A percentile compares a stretch with the other conserved stretches of the same genome.
These are phyloP conservation scores for Deroplatys truncata DNA, from an alignment of 2,888 invertebrate species.

Conservation along the genomic window DNA sequence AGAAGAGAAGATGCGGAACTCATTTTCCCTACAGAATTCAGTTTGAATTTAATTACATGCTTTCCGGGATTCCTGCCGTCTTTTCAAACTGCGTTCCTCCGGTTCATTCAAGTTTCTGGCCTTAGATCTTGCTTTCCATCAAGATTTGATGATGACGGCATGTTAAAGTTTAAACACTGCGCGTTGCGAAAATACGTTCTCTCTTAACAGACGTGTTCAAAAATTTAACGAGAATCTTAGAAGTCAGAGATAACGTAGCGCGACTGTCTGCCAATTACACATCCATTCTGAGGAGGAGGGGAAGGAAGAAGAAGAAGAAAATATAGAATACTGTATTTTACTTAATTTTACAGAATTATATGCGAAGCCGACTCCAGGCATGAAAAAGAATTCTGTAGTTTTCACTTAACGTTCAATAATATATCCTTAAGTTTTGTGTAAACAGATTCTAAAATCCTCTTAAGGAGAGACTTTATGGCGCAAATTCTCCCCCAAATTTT, in stretches of 20 bases:
- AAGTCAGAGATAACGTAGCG: not conserved
- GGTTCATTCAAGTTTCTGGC: not conserved
- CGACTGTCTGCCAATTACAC: too few relatives aligned
- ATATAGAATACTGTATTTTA: too few relatives aligned
- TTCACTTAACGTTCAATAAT: too few relatives aligned
- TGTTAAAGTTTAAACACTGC: not conserved
- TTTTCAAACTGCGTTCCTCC: not conserved
- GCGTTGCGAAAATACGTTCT: not conserved
- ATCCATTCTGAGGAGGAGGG: too few relatives aligned
- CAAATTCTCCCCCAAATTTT: too few relatives aligned
- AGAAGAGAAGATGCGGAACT: not conserved
- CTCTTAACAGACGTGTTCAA: not conserved
- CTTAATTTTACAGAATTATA: too few relatives aligned
- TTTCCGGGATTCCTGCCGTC: not conserved
- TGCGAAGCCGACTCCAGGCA: too few relatives aligned
- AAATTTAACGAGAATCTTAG: not conserved
- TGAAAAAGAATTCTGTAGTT: too few relatives aligned
- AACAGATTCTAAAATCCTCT: too few relatives aligned
- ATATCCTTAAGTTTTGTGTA: too few relatives aligned
- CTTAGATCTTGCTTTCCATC: not conserved
- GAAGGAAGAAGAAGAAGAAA: too few relatives aligned
- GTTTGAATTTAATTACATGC: not conserved
- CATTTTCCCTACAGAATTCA: not conserved
- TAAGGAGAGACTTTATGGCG: too few relatives aligned
- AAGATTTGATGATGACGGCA: not conserved